Evolutionary conservation across 64 coral and sea anemone genomes (phyloP).

Genomic region (Platygyra sinensis): DNA sequence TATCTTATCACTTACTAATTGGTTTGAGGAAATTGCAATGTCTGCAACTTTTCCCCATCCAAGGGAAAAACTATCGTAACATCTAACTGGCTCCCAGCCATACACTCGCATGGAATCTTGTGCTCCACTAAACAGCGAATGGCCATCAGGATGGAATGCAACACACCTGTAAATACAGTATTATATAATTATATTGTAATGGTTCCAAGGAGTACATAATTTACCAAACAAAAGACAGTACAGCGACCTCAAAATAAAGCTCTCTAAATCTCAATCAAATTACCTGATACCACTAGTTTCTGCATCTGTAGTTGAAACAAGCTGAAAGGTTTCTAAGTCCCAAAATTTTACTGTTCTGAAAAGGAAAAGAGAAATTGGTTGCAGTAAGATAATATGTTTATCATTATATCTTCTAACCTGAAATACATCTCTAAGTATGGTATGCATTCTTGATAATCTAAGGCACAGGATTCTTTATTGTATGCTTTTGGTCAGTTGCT

Average conservation of each 20-base stretch:
- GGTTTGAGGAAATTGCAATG: slow-evolving; percentile 81
- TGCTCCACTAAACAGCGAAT: slow-evolving; percentile 89
- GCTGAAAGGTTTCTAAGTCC: slow-evolving; percentile 93
- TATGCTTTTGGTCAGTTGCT: no score
- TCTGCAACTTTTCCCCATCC: slow-evolving; percentile 91
- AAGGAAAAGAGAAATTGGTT: not conserved
- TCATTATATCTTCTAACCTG: no score
- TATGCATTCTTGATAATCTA: no score
- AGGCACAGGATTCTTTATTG: no score
- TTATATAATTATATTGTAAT: not conserved
- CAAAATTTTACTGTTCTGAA: slow-evolving; percentile 95
- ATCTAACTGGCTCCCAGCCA: slow-evolving; percentile 97
- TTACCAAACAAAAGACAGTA: no score
- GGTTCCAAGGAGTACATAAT: no score
- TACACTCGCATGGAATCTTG: slow-evolving; percentile 94
- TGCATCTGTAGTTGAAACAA: slow-evolving; percentile 84
- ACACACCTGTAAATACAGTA: slow-evolving; percentile 68
- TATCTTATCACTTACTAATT: slow-evolving; percentile 63
- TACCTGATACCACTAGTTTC: slow-evolving; percentile 91
- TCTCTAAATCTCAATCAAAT: not conserved
- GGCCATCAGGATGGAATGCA: slow-evolving; percentile 89
- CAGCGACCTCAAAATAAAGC: no score
- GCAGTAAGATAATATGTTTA: no score
- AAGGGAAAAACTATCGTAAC: slow-evolving; percentile 96
- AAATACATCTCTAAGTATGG: no score